These are phyloP conservation scores for Mythimna vitellina DNA, from an alignment of 2,888 invertebrate genomes.

Conservation along the genomic window DNA sequence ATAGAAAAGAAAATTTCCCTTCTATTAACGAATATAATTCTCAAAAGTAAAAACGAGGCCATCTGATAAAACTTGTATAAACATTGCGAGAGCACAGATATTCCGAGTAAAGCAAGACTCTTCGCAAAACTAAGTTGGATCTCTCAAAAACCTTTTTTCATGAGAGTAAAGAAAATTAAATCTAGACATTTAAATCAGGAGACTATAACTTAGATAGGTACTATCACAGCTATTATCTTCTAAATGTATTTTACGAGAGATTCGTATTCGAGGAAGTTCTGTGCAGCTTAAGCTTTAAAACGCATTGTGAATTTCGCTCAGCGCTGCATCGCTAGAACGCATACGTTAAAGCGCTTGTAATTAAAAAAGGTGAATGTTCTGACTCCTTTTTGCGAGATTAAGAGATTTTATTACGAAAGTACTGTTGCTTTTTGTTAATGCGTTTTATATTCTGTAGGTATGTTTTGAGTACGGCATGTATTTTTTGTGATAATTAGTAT, in stretches of 20 bases:
- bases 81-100: slow-evolving; percentile 21
- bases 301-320: slow-evolving; percentile 71
- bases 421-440: slow-evolving; percentile 39
- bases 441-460: slow-evolving; percentile 19
- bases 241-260: slow-evolving; percentile 56
- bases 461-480: not conserved
- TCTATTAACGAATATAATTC: slow-evolving; percentile 16
- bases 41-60: slow-evolving; percentile 3
- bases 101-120: slow-evolving; percentile 11
- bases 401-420: slow-evolving; percentile 54
- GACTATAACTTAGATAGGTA: slow-evolving; percentile 42
- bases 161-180: slow-evolving; percentile 41
- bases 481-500: not conserved
- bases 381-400: slow-evolving; percentile 56
- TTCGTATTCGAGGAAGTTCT: slow-evolving; percentile 44
- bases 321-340: slow-evolving; percentile 49
- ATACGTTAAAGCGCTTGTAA: slow-evolving; percentile 71
- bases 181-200: slow-evolving; percentile 43
- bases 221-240: slow-evolving; percentile 53
- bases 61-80: slow-evolving; percentile 26
- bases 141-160: slow-evolving; percentile 27
- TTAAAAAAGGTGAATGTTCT: slow-evolving; percentile 68
- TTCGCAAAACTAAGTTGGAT: slow-evolving; percentile 13
- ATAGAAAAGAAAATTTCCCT: slow-evolving; percentile 1
- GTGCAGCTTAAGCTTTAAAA: slow-evolving; percentile 60